Evolutionary conservation across 2,797 vertebrate genomes (phyloP).

Genomic region (Phrynocephalus vlangalii): DNA sequence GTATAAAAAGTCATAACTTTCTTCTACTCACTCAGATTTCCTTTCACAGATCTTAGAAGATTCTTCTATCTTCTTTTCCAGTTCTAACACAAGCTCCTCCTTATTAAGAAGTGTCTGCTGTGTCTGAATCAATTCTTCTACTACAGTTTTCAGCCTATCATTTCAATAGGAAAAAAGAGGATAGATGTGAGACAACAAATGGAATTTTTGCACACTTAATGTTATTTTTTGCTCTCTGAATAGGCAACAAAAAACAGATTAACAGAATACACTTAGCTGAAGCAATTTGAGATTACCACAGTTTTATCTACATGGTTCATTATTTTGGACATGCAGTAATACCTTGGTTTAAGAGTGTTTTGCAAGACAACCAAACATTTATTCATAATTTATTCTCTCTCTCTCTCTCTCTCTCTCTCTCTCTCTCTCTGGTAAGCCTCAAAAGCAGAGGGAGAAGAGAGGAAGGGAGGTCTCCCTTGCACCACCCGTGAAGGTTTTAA

Average conservation of each 20-base stretch:
- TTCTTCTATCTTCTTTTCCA: constrained; percentile 90
- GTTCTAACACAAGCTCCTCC: constrained; percentile 87
- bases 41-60: constrained; percentile 85
- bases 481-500: too few relatives aligned
- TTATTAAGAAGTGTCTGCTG: constrained; percentile 90
- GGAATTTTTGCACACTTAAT: not conserved
- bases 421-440: too few relatives aligned
- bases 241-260: not conserved
- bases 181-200: not conserved
- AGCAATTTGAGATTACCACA: not conserved
- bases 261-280: not conserved
- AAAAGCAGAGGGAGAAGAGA: too few relatives aligned
- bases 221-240: not conserved
- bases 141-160: constrained; percentile 87
- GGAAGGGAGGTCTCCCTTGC: too few relatives aligned
- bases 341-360: too few relatives aligned
- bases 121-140: constrained; percentile 89
- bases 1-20: not conserved
- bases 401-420: too few relatives aligned
- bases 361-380: too few relatives aligned
- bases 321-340: not conserved
- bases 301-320: not conserved
- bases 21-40: constrained; percentile 90
- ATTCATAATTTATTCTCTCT: too few relatives aligned
- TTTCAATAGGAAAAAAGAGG: constrained; percentile 22